A percentile compares a stretch with the other conserved stretches of the same genome.
These are phyloP conservation scores for Bovichtus variegatus DNA, from an alignment of 2,797 vertebrate genomes.

Conservation along the genomic window DNA sequence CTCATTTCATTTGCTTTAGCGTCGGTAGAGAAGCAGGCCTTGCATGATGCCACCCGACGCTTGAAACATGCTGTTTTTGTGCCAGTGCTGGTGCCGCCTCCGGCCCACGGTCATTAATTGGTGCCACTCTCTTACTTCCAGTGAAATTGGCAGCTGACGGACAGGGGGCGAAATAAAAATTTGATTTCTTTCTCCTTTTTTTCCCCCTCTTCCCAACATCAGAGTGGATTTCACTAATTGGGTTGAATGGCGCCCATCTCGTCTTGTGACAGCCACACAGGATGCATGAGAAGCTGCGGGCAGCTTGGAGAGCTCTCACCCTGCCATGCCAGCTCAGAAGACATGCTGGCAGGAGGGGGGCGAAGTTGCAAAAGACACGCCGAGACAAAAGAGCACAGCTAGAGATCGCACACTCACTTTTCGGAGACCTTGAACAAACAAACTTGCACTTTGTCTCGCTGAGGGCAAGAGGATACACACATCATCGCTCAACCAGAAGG, in stretches of 20 bases:
- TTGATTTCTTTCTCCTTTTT: conserved; percentile 77
- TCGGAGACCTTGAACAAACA: conserved; percentile 75
- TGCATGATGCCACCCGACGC: conserved; percentile 93
- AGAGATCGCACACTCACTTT: conserved; percentile 63
- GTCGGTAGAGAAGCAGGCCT: conserved; percentile 86
- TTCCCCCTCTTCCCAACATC: conserved; percentile 78
- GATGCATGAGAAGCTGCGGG: conserved; percentile 81
- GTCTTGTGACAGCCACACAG: conserved; percentile 81
- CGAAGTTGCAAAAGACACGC: conserved; percentile 66
- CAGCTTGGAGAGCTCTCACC: conserved; percentile 81
- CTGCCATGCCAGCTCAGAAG: conserved; percentile 77
- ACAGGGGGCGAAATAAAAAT: conserved; percentile 85
- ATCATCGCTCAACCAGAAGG: conserved; percentile 47
- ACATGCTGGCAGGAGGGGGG: conserved; percentile 63
- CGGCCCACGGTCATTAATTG: conserved; percentile 91
- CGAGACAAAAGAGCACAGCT: conserved; percentile 74
- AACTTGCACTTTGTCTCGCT: conserved; percentile 67
- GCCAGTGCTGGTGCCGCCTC: conserved; percentile 85
- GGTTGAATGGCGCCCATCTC: conserved; percentile 83
- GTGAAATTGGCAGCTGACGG: conserved; percentile 92
- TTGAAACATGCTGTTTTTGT: conserved; percentile 89
- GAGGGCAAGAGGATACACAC: conserved; percentile 54
- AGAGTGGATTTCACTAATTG: conserved; percentile 88
- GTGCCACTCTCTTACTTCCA: conserved; percentile 92
- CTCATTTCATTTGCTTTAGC: conserved; percentile 95